A percentile compares a stretch with the other conserved stretches of the same genome.
These are phyloP conservation scores for Lagodon rhomboides DNA, from an alignment of 2,797 vertebrate species.

Conservation along the genomic window DNA sequence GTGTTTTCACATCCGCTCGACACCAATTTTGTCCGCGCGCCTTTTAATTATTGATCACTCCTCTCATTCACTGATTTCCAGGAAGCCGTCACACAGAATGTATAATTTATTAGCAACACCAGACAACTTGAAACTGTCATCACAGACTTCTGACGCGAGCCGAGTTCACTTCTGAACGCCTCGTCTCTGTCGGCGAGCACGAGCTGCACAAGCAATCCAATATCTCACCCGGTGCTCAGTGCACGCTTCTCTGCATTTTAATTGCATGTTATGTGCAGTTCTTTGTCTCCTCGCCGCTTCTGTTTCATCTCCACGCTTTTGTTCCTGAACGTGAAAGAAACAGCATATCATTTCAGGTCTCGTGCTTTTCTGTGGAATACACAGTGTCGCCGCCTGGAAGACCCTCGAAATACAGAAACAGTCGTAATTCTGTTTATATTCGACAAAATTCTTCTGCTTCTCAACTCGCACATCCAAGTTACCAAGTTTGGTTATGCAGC, in stretches of 20 bases:
- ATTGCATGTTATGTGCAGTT: background rate
- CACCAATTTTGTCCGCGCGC: background rate
- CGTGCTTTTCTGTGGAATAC: background rate
- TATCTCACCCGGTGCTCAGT: no score
- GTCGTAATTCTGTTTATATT: background rate
- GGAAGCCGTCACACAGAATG: constrained; percentile 9
- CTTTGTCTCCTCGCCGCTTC: background rate
- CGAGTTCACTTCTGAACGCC: background rate
- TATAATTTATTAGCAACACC: constrained; percentile 32
- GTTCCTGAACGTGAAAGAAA: background rate
- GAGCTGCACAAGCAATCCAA: background rate
- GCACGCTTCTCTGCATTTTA: constrained; percentile 14
- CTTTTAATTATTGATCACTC: background rate
- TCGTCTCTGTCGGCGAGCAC: background rate
- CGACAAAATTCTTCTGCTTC: background rate
- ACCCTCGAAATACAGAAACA: background rate
- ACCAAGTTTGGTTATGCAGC: background rate
- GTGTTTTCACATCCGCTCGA: background rate
- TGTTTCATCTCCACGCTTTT: background rate
- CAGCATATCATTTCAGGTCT: background rate
- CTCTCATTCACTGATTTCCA: background rate
- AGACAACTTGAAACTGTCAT: background rate
- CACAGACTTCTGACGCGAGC: background rate
- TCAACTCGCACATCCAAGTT: background rate
- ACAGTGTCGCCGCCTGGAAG: background rate